Conservation (phyloP, 2,797 vertebrate genomes). For the Danio choprae region DNA sequence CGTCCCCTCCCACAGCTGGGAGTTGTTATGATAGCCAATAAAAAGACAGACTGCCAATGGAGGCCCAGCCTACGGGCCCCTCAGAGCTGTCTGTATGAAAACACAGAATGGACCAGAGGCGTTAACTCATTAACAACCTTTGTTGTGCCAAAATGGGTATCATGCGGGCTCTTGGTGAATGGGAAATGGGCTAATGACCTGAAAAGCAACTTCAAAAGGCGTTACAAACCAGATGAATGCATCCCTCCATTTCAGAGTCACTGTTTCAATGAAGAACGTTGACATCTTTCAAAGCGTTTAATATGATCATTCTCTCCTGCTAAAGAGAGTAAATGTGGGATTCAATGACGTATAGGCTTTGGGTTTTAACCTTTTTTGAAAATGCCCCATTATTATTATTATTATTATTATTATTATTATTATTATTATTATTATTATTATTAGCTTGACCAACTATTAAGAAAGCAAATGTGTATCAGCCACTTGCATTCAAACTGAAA, state of each 20-base stretch:
- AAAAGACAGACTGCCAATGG: conserved; percentile 72
- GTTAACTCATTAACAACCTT: conserved; percentile 69
- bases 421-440: no score
- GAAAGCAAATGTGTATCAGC: not conserved
- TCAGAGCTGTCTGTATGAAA: conserved; percentile 60
- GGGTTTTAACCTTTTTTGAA: conserved; percentile 4
- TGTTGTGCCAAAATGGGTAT: conserved; percentile 69
- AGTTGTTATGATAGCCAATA: conserved; percentile 78
- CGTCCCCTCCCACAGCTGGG: conserved; percentile 85
- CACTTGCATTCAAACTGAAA: not conserved
- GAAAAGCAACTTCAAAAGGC: conserved; percentile 69
- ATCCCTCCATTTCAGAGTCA: conserved; percentile 55
- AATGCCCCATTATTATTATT: not conserved
- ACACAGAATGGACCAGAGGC: conserved; percentile 67
- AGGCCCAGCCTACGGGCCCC: conserved; percentile 54
- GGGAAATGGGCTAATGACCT: conserved; percentile 70
- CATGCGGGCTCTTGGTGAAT: conserved; percentile 64
- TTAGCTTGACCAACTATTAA: conserved; percentile 17
- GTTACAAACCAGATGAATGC: conserved; percentile 73
- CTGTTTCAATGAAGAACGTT: conserved; percentile 57
- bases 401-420: no score
- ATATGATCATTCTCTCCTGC: conserved; percentile 51
- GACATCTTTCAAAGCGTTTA: conserved; percentile 56
- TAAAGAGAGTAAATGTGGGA: conserved; percentile 42
- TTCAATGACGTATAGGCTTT: conserved; percentile 12